These are phyloP conservation scores for Drymodes brunneopygia DNA, from an alignment of 2,113 vertebrate species.

Conservation along the genomic window DNA sequence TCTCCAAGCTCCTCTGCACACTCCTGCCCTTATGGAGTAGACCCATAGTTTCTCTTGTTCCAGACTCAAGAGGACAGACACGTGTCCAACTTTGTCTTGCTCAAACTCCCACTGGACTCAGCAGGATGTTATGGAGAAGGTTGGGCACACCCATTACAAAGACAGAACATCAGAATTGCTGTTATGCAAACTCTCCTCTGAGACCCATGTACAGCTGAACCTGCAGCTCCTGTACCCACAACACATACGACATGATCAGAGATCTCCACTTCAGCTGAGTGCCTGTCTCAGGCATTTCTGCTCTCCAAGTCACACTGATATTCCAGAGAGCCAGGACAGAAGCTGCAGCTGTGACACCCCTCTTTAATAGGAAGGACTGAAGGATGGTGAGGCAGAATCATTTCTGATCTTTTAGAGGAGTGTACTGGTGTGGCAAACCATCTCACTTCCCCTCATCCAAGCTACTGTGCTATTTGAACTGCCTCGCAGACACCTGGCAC, in stretches of 20 bases:
- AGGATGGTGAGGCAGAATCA: not conserved
- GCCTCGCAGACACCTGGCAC: not conserved
- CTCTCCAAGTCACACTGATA: not conserved
- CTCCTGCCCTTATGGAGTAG: not conserved
- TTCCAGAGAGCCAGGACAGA: not conserved
- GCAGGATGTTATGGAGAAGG: not conserved
- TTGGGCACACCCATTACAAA: not conserved
- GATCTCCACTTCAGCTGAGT: not conserved
- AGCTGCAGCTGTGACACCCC: not conserved
- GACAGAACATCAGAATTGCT: not conserved
- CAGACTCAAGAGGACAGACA: not conserved
- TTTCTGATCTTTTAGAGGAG: not conserved
- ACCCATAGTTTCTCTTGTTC: not conserved
- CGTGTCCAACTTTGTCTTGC: not conserved
- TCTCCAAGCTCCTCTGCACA: not conserved
- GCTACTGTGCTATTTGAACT: not conserved
- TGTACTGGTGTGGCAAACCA: not conserved
- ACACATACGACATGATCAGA: rapidly evolving
- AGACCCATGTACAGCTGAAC: not conserved
- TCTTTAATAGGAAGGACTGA: not conserved
- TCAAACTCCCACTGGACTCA: not conserved
- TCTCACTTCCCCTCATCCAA: not conserved
- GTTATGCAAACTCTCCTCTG: not conserved
- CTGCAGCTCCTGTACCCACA: not conserved
- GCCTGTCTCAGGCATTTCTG: not conserved